phyloP scores from a whole-genome alignment of 2,888 invertebrate genomes.

The Rhagophthalmus giganteus region DNA sequence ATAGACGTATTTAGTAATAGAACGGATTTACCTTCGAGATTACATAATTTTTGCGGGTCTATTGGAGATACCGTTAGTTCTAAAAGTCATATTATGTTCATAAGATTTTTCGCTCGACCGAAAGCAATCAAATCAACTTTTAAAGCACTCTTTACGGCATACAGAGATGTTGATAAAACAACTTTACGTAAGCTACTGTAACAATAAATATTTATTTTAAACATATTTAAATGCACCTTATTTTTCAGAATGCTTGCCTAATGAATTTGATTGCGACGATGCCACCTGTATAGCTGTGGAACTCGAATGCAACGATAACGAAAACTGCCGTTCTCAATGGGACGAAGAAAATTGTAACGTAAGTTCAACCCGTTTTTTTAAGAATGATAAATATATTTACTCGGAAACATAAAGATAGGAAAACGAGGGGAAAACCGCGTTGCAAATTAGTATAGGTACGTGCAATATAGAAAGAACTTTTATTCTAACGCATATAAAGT shows the following conservation, averaged over 20 bases:
- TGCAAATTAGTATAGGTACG: neutral
- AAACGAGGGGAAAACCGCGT: no score
- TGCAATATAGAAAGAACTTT: no score
- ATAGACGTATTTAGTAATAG: slow-evolving; percentile 70
- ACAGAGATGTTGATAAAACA: slow-evolving; percentile 62
- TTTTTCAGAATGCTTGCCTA: slow-evolving; percentile 55
- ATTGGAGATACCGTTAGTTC: slow-evolving; percentile 78
- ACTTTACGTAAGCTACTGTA: slow-evolving; percentile 10
- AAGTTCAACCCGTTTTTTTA: slow-evolving; percentile 40
- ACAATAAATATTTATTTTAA: neutral
- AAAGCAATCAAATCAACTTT: slow-evolving; percentile 64
- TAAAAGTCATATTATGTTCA: slow-evolving; percentile 68
- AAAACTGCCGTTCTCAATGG: slow-evolving; percentile 81
- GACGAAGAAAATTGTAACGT: slow-evolving; percentile 72
- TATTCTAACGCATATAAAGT: no score
- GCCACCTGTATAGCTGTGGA: slow-evolving; percentile 75
- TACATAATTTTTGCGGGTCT: slow-evolving; percentile 80
- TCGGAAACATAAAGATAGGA: no score
- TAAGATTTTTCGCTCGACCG: slow-evolving; percentile 72
- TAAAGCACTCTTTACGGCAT: slow-evolving; percentile 74
- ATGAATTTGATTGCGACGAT: slow-evolving; percentile 83
- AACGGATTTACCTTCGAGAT: slow-evolving; percentile 64
- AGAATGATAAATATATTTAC: no score
- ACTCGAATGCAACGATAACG: slow-evolving; percentile 72
- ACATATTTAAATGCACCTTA: slow-evolving; percentile 1